Percentiles rank a stretch among this genome's conserved stretches.
Evolutionary conservation across 1,140 invertebrate species (phyloP).

Genomic region (Leptonema lineaticorne): DNA sequence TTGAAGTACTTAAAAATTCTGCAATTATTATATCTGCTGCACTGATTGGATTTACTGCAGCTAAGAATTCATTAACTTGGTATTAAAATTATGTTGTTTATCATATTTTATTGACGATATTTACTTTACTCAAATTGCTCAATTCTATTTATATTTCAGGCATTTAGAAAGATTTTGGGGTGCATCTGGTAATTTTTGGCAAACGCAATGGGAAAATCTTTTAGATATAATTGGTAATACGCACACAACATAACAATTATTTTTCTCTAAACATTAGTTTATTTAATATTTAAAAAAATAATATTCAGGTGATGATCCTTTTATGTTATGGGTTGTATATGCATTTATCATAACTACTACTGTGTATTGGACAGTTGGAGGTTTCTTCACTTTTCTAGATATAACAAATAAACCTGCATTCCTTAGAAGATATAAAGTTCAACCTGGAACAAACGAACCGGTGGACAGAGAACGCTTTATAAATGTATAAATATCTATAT

Average conservation of each 20-base stretch:
- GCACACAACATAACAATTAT: constrained; percentile 10
- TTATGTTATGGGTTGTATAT: constrained; percentile 33
- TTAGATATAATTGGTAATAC: constrained; percentile 58
- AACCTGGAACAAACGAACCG: constrained; percentile 39
- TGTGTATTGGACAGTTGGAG: constrained; percentile 36
- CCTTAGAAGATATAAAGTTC: constrained; percentile 36
- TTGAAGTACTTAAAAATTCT: too few relatives aligned
- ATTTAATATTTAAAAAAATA: background rate
- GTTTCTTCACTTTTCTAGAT: constrained; percentile 32
- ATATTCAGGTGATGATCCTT: constrained; percentile 44
- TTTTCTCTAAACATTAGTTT: background rate
- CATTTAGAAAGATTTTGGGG: constrained; percentile 85
- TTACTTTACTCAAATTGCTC: background rate
- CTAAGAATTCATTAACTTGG: constrained; percentile 82
- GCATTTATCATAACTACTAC: constrained; percentile 20
- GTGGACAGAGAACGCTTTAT: constrained; percentile 23
- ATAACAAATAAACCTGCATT: constrained; percentile 35
- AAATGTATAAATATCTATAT: constrained; percentile 13
- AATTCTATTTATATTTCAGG: constrained; percentile 56
- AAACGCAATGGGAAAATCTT: constrained; percentile 77
- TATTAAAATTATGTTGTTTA: constrained; percentile 49
- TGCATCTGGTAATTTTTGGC: constrained; percentile 85
- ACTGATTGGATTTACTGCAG: constrained; percentile 73
- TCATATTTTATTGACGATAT: background rate
- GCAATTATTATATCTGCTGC: constrained; percentile 77